These are phyloP conservation scores for Diarsia mendica DNA, from an alignment of 2,888 invertebrate genomes.

Conservation along the genomic window DNA sequence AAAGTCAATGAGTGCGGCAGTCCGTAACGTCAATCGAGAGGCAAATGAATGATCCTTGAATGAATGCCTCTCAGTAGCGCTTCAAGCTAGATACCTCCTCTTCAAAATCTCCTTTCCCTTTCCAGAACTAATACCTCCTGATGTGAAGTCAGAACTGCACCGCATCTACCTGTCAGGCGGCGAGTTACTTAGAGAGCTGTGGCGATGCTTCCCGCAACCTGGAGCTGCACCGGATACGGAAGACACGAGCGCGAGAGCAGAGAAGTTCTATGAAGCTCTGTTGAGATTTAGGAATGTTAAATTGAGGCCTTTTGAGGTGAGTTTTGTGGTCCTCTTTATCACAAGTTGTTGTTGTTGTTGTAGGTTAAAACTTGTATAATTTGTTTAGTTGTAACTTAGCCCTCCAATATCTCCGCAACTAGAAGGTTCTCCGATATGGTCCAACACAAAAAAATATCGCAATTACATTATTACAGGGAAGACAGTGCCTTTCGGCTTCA, in stretches of 20 bases:
- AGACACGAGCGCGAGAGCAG: slow-evolving; percentile 94
- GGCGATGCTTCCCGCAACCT: slow-evolving; percentile 97
- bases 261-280: slow-evolving; percentile 97
- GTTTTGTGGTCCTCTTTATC: slow-evolving; percentile 23
- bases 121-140: slow-evolving; percentile 95
- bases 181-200: slow-evolving; percentile 98
- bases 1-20: too few species aligned
- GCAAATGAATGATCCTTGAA: not conserved
- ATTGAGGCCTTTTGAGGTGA: slow-evolving; percentile 95
- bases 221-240: slow-evolving; percentile 94
- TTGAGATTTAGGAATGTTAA: slow-evolving; percentile 96
- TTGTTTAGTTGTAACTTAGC: not conserved
- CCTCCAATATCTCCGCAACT: too few species aligned
- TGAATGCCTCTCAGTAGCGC: not conserved
- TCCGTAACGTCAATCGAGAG: not conserved
- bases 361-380: too few species aligned
- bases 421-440: not conserved
- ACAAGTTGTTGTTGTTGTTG: too few species aligned
- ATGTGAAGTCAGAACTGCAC: slow-evolving; percentile 95
- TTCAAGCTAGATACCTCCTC: not conserved
- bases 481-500: not conserved
- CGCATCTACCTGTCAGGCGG: slow-evolving; percentile 96
- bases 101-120: slow-evolving; percentile 39
- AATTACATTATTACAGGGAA: too few species aligned
- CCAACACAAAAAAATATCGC: not conserved